phyloP scores from a whole-genome alignment of 1,140 invertebrate genomes.

The Zaprionus vittiger region DNA sequence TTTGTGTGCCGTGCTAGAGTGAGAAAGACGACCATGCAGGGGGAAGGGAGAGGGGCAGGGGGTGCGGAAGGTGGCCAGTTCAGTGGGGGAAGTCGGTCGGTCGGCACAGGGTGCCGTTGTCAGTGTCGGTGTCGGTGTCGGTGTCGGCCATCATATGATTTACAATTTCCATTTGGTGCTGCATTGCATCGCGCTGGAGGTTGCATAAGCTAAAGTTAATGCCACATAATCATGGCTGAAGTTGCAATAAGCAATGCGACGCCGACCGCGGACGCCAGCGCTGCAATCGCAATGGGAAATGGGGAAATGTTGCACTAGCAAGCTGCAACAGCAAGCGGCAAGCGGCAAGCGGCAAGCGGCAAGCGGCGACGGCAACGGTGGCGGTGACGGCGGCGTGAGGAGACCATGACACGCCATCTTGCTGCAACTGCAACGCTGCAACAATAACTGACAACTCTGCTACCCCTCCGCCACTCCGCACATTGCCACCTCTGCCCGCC shows the following conservation, averaged over 20 bases:
- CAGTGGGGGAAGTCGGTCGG: slow-evolving; percentile 18
- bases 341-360: background rate
- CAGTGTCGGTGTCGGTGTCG: slow-evolving; percentile 22
- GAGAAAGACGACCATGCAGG: background rate
- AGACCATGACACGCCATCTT: slow-evolving; percentile 67
- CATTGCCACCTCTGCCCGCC: slow-evolving; percentile 13
- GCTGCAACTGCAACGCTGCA: slow-evolving; percentile 22
- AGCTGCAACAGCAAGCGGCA: background rate
- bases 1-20: slow-evolving; percentile 31
- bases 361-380: too few relatives aligned
- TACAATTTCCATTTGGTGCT: slow-evolving; percentile 73
- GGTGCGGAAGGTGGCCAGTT: background rate
- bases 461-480: slow-evolving; percentile 8
- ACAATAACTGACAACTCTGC: background rate
- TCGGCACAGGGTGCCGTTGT: background rate
- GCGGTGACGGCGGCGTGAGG: background rate
- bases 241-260: slow-evolving; percentile 63
- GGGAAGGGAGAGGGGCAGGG: background rate
- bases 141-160: slow-evolving; percentile 69
- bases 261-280: background rate
- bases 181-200: slow-evolving; percentile 64
- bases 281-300: slow-evolving; percentile 70
- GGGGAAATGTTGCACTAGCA: slow-evolving; percentile 66
- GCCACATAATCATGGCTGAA: slow-evolving; percentile 82
- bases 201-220: slow-evolving; percentile 81